Percentiles rank a stretch among this genome's conserved stretches.
phyloP scores from a whole-genome alignment of 1,140 invertebrate species.

The Ridgeia piscesae region DNA sequence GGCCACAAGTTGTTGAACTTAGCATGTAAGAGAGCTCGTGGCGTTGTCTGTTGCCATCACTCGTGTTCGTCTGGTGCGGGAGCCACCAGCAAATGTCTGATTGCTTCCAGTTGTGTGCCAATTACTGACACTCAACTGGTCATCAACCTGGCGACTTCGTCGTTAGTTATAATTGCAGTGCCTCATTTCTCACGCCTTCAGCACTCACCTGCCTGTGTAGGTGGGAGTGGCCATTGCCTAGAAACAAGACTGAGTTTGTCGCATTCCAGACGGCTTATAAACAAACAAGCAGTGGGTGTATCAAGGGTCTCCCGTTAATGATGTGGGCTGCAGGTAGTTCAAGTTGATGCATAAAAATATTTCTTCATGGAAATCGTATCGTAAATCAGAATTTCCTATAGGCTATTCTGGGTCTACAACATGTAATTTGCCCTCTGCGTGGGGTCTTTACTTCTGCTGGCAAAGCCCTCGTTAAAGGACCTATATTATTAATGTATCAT shows the following conservation, averaged over 20 bases:
- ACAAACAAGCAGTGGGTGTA: no score
- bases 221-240: background rate
- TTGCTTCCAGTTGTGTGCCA: background rate
- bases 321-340: no score
- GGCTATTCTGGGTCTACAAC: no score
- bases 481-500: no score
- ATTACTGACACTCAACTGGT: background rate
- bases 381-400: no score
- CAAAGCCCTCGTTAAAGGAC: no score
- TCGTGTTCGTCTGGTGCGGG: background rate
- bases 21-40: background rate
- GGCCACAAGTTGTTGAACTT: background rate
- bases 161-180: background rate
- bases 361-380: no score
- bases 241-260: background rate
- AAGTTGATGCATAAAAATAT: no score
- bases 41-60: background rate
- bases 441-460: no score
- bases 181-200: background rate
- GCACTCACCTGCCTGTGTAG: background rate
- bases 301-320: no score
- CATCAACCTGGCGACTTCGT: background rate
- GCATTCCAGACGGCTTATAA: slow-evolving; percentile 47
- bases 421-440: no score
- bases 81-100: background rate